Evolutionary conservation across 2,113 vertebrate genomes (phyloP).

Genomic region (Aphyosemion australe): DNA sequence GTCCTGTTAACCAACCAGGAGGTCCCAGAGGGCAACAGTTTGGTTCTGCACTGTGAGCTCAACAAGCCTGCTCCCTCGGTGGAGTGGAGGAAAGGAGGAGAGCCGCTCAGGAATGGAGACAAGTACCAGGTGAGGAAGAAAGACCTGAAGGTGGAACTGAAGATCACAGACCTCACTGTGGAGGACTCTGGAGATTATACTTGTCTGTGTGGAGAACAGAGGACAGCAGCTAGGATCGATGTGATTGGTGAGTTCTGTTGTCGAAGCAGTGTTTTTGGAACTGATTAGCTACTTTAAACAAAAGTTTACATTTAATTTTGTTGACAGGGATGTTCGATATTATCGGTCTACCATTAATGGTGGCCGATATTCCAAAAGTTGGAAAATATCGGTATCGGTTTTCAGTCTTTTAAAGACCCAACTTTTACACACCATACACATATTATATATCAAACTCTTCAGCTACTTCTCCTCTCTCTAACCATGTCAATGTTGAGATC

Average conservation of each 20-base stretch:
- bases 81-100: conserved; percentile 73
- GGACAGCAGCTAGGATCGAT: conserved; percentile 69
- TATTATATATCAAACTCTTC: too few species aligned
- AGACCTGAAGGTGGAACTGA: conserved; percentile 79
- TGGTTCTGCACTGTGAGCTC: conserved; percentile 82
- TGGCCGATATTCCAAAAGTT: too few species aligned
- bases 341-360: too few species aligned
- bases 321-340: too few species aligned
- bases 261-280: too few species aligned
- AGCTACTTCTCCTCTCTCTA: too few species aligned
- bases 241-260: conserved; percentile 83
- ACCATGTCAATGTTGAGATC: too few species aligned
- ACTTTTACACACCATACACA: too few species aligned
- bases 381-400: too few species aligned
- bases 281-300: too few species aligned
- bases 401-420: too few species aligned
- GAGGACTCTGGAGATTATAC: conserved; percentile 81
- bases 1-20: conserved; percentile 80
- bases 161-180: conserved; percentile 72
- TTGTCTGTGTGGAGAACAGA: conserved; percentile 78
- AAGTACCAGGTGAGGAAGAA: conserved; percentile 86
- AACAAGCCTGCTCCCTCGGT: conserved; percentile 69
- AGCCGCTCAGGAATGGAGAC: conserved; percentile 74
- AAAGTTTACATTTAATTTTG: too few species aligned
- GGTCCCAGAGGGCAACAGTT: conserved; percentile 78